phyloP scores from a whole-genome alignment of 92 coral and sea anemone species.

The Phenganax marumi region DNA sequence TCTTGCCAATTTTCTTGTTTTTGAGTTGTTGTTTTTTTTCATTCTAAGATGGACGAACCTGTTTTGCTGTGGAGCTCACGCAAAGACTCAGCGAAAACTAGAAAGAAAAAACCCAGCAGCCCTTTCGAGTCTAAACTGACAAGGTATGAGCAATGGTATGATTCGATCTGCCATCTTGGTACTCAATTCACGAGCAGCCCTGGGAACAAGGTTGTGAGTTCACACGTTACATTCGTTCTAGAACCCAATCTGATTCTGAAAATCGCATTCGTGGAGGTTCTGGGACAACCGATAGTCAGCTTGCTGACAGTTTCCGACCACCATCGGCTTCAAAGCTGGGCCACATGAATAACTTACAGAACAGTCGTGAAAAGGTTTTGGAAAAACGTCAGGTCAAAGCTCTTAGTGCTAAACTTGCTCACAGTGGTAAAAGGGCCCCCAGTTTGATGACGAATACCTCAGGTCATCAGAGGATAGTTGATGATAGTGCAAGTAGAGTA shows the following conservation, averaged over 20 bases:
- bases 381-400: slow-evolving; percentile 79
- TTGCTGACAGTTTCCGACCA: slow-evolving; percentile 78
- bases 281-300: slow-evolving; percentile 16
- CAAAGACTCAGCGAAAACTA: slow-evolving; percentile 40
- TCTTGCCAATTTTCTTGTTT: neutral
- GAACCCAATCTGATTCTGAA: neutral
- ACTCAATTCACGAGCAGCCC: neutral
- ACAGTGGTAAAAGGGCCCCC: slow-evolving; percentile 60
- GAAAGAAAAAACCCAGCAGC: neutral
- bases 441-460: slow-evolving; percentile 42
- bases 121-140: neutral
- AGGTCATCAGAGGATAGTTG: slow-evolving; percentile 35
- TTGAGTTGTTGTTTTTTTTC: neutral
- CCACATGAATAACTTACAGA: slow-evolving; percentile 47
- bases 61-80: slow-evolving; percentile 72
- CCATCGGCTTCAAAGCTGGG: slow-evolving; percentile 74
- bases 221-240: neutral
- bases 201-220: too few species aligned
- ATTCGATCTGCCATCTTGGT: neutral
- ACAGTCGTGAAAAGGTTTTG: slow-evolving; percentile 52
- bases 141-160: neutral
- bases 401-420: slow-evolving; percentile 82
- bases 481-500: slow-evolving; percentile 57
- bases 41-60: slow-evolving; percentile 69
- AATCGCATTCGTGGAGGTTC: neutral